These are phyloP conservation scores for Erpetoichthys calabaricus DNA, from an alignment of 2,797 vertebrate genomes.

Conservation along the genomic window DNA sequence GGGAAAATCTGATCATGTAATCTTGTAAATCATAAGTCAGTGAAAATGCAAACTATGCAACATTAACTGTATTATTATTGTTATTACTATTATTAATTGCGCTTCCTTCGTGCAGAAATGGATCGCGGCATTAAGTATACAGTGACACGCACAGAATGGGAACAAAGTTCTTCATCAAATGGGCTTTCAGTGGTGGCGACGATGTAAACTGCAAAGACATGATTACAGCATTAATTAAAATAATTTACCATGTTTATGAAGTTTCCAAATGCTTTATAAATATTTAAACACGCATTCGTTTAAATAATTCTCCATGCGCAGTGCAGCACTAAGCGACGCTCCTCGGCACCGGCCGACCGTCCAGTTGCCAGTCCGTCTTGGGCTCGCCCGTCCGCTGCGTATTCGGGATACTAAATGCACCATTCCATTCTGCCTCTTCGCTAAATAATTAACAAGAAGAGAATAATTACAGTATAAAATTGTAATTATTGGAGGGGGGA, in stretches of 20 bases:
- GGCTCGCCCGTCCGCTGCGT: not conserved
- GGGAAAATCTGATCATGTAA: no score
- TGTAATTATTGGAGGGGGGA: slow-evolving; percentile 68
- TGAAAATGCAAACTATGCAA: no score
- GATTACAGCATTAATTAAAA: slow-evolving; percentile 1
- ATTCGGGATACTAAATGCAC: slow-evolving; percentile 24
- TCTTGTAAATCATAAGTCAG: no score
- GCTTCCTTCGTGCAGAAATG: no score
- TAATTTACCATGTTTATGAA: not conserved
- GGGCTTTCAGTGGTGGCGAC: not conserved
- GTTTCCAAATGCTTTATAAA: slow-evolving; percentile 29
- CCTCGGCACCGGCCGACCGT: no score
- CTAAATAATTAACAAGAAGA: slow-evolving; percentile 78
- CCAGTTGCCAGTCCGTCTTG: not conserved
- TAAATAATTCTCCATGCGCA: slow-evolving; percentile 34
- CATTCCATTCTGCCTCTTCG: slow-evolving; percentile 50
- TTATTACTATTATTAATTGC: no score
- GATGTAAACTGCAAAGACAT: not conserved
- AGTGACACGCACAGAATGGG: no score
- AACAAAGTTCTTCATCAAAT: not conserved
- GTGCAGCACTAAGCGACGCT: no score
- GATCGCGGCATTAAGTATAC: no score
- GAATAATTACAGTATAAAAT: slow-evolving; percentile 84
- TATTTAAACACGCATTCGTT: slow-evolving; percentile 46
- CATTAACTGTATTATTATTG: no score